Conservation (phyloP, 2,113 vertebrate species). For the Protomyctophum bolini region DNA sequence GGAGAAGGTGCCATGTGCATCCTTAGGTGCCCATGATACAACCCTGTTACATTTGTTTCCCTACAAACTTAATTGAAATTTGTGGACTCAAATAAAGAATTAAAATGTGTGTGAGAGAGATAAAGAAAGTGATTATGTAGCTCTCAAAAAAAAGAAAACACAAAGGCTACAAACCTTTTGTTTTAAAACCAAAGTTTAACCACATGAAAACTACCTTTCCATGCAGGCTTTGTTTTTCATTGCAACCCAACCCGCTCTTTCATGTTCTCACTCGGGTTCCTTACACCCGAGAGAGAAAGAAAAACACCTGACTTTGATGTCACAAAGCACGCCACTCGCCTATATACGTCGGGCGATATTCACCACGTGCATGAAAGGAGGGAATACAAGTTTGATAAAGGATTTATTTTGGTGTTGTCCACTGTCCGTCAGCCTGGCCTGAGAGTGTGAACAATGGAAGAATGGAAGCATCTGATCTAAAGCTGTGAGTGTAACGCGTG, state of each 20-base stretch:
- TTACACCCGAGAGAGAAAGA: slow-evolving; percentile 42
- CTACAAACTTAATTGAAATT: too few relatives aligned
- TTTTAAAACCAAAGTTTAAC: slow-evolving; percentile 5
- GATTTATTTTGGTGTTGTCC: too few relatives aligned
- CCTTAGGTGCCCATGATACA: too few relatives aligned
- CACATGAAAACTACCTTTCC: slow-evolving; percentile 22
- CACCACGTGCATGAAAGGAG: slow-evolving; percentile 54
- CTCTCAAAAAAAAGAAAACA: background rate
- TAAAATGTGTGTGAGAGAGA: background rate
- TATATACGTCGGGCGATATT: slow-evolving; percentile 59
- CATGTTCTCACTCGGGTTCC: slow-evolving; percentile 50
- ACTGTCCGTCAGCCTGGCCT: too few relatives aligned
- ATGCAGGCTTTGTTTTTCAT: slow-evolving; percentile 25
- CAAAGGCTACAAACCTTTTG: background rate
- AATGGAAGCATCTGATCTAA: slow-evolving; percentile 53
- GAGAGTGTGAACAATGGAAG: slow-evolving; percentile 46
- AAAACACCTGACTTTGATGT: slow-evolving; percentile 54
- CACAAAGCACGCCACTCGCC: slow-evolving; percentile 47
- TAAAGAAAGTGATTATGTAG: background rate
- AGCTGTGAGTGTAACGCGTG: slow-evolving; percentile 53
- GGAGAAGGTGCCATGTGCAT: too few relatives aligned
- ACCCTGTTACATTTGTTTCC: too few relatives aligned
- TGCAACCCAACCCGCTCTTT: slow-evolving; percentile 57
- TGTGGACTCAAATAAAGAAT: too few relatives aligned
- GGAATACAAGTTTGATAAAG: too few relatives aligned